A percentile compares a stretch with the other conserved stretches of the same genome.
Conservation (phyloP, 1,140 invertebrate genomes). For the Leptoteleia sp. region DNA sequence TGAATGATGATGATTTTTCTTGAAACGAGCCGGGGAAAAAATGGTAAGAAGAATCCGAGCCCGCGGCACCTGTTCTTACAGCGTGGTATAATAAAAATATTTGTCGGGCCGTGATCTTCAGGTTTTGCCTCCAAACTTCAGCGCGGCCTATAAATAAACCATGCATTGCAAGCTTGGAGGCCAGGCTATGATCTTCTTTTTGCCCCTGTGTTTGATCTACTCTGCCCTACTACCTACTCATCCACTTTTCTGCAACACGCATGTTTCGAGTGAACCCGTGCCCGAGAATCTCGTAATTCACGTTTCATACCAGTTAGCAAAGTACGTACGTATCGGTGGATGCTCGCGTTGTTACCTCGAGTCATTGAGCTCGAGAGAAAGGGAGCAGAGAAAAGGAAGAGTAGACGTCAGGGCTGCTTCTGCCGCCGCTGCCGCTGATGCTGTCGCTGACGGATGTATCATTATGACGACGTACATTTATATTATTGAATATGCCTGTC, state of each 20-base stretch:
- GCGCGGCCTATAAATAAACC: slow-evolving; percentile 54
- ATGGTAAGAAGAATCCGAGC: slow-evolving; percentile 26
- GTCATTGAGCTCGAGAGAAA: slow-evolving; percentile 57
- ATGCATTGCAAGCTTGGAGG: too few relatives aligned
- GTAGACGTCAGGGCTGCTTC: slow-evolving; percentile 16
- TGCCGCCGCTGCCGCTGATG: slow-evolving; percentile 3
- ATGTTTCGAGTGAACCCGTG: slow-evolving; percentile 56
- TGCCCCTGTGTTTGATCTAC: too few relatives aligned
- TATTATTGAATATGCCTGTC: slow-evolving; percentile 5
- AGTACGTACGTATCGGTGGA: slow-evolving; percentile 28
- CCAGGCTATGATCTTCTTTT: too few relatives aligned
- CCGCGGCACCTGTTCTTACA: slow-evolving; percentile 46
- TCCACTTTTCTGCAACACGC: too few relatives aligned
- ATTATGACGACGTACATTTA: slow-evolving; percentile 32
- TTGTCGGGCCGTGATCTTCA: slow-evolving; percentile 40
- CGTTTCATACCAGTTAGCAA: slow-evolving; percentile 54
- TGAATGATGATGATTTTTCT: slow-evolving; percentile 17
- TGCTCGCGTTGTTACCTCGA: slow-evolving; percentile 43
- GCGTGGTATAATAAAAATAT: slow-evolving; percentile 38
- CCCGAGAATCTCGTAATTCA: slow-evolving; percentile 63
- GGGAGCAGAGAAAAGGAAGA: slow-evolving; percentile 49
- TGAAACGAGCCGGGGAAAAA: slow-evolving; percentile 15
- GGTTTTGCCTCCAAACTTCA: slow-evolving; percentile 55
- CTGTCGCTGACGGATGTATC: slow-evolving; percentile 40
- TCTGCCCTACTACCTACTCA: too few relatives aligned